Evolutionary conservation across 2,797 vertebrate genomes (phyloP).

Genomic region (Myripristis murdjan): DNA sequence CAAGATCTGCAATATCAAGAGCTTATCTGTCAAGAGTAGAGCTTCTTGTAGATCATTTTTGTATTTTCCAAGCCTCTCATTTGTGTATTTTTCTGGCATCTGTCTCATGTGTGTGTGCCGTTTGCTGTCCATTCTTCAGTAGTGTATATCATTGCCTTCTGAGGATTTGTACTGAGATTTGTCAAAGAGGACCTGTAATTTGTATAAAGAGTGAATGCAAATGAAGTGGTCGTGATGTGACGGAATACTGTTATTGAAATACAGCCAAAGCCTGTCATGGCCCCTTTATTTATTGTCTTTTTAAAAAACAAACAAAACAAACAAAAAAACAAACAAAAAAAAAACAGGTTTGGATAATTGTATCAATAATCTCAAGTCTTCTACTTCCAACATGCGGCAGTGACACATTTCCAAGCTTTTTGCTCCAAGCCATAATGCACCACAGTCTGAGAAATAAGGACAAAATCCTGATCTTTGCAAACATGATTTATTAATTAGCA

Average conservation of each 20-base stretch:
- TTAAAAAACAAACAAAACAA: too few species aligned
- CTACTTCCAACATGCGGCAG: too few species aligned
- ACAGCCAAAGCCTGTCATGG: too few species aligned
- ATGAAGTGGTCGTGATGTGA: constrained; percentile 37
- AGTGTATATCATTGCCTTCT: constrained; percentile 35
- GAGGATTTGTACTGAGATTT: constrained; percentile 41
- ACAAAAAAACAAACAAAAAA: too few species aligned
- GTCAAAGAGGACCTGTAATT: constrained; percentile 55
- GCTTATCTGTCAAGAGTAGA: constrained; percentile 1
- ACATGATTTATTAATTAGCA: constrained; percentile 78
- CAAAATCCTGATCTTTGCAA: constrained; percentile 70
- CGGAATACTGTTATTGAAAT: background rate
- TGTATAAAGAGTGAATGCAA: constrained; percentile 50
- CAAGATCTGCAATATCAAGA: constrained; percentile 38
- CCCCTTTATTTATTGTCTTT: too few species aligned
- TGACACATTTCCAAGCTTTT: too few species aligned
- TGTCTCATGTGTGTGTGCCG: constrained; percentile 19
- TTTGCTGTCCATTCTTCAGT: constrained; percentile 39
- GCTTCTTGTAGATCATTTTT: constrained; percentile 11
- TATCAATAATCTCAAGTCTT: too few species aligned
- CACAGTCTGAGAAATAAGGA: constrained; percentile 9
- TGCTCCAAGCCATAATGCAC: background rate
- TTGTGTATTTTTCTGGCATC: constrained; percentile 31
- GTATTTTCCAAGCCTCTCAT: constrained; percentile 22
- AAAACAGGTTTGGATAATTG: too few species aligned